Evolutionary conservation across 1,140 invertebrate genomes (phyloP).

Genomic region (Asobara japonica): DNA sequence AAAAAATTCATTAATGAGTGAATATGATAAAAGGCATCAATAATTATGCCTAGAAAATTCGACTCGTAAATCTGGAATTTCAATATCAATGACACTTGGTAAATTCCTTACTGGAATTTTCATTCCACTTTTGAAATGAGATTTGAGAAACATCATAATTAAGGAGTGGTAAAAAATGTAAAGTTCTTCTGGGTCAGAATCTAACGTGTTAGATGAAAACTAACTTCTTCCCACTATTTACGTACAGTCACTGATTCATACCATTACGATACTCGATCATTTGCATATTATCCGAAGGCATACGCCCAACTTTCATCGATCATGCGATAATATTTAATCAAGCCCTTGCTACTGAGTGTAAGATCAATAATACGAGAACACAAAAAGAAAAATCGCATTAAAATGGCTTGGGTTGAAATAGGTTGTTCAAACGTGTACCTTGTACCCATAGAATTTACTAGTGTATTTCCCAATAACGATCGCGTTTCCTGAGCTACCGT

Average conservation of each 20-base stretch:
- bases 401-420: not conserved
- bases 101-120: too few species aligned
- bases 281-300: conserved; percentile 55
- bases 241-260: conserved; percentile 48
- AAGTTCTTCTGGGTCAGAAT: not conserved
- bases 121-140: not conserved
- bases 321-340: conserved; percentile 4
- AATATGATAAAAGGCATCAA: too few species aligned
- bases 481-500: conserved; percentile 33
- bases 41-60: too few species aligned
- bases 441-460: conserved; percentile 11
- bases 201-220: not conserved
- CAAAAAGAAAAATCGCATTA: not conserved
- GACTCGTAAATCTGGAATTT: too few species aligned
- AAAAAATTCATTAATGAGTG: too few species aligned
- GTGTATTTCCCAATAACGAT: conserved; percentile 44
- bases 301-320: conserved; percentile 46
- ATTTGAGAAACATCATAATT: not conserved
- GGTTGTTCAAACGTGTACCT: not conserved
- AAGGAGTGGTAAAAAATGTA: not conserved
- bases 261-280: conserved; percentile 44
- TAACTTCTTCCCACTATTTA: conserved; percentile 25
- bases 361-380: not conserved
- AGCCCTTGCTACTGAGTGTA: not conserved
- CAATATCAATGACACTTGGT: too few species aligned